phyloP scores from a whole-genome alignment of 1,140 invertebrate genomes.

The Galleria mellonella region DNA sequence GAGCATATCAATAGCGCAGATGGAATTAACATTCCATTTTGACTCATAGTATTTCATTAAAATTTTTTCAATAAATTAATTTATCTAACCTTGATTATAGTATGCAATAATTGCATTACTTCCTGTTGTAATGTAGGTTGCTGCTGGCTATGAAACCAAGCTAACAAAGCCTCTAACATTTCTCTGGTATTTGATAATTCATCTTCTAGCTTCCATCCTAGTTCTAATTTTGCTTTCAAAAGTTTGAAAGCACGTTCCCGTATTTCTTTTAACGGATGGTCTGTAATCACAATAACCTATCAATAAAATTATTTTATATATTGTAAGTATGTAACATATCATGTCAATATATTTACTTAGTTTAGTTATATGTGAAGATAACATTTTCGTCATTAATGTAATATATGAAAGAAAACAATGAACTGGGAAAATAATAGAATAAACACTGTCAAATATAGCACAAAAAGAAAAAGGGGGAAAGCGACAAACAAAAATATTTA shows the following conservation, averaged over 20 bases:
- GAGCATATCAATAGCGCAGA: too few relatives aligned
- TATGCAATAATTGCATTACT: slow-evolving; percentile 41
- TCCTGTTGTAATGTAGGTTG: slow-evolving; percentile 44
- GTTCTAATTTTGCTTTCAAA: slow-evolving; percentile 38
- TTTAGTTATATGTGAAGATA: slow-evolving; percentile 47
- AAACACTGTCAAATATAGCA: too few relatives aligned
- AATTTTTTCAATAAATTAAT: too few relatives aligned
- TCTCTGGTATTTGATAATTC: slow-evolving; percentile 41
- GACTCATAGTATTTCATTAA: too few relatives aligned
- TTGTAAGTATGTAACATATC: neutral
- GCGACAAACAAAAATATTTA: too few relatives aligned
- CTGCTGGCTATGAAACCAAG: slow-evolving; percentile 38
- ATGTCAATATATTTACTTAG: slow-evolving; percentile 31
- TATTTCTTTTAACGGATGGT: slow-evolving; percentile 58
- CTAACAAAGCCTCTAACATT: slow-evolving; percentile 39
- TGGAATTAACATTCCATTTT: too few relatives aligned
- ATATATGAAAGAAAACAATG: too few relatives aligned
- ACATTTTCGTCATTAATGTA: slow-evolving; percentile 16
- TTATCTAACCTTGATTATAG: slow-evolving; percentile 40
- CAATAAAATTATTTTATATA: neutral
- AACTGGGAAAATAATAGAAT: too few relatives aligned
- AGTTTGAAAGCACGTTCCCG: slow-evolving; percentile 50
- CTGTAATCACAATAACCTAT: slow-evolving; percentile 13
- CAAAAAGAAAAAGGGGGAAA: too few relatives aligned
- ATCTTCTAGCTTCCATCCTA: slow-evolving; percentile 58